Evolutionary conservation across 2,888 invertebrate species (phyloP).

Genomic region (Embidobia sp.): DNA sequence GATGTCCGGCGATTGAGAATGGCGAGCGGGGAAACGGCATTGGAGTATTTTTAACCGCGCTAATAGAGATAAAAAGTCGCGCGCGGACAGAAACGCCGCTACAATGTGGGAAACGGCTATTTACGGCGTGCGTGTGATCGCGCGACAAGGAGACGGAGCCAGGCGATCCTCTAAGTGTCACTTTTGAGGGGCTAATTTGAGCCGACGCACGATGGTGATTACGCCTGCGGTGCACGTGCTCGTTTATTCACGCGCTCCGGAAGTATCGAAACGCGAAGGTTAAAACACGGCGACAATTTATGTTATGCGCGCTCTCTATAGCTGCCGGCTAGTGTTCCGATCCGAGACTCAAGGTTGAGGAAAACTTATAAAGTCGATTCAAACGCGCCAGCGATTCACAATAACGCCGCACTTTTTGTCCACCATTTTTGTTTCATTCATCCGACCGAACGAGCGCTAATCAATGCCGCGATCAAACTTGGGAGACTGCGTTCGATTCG

Average conservation of each 20-base stretch:
- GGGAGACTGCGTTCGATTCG: no score
- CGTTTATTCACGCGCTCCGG: constrained; percentile 59
- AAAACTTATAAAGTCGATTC: constrained; percentile 30
- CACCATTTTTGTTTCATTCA: no score
- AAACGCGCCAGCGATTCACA: constrained; percentile 20
- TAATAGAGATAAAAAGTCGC: constrained; percentile 57
- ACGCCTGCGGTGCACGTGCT: constrained; percentile 51
- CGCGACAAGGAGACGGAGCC: constrained; percentile 33
- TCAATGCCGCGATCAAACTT: no score
- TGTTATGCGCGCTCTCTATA: constrained; percentile 46
- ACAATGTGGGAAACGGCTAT: constrained; percentile 50
- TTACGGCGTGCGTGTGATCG: constrained; percentile 52
- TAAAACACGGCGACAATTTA: constrained; percentile 53
- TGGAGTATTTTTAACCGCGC: constrained; percentile 57
- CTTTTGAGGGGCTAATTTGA: constrained; percentile 56
- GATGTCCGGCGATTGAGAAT: constrained; percentile 45
- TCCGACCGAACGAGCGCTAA: no score
- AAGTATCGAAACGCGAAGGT: constrained; percentile 64
- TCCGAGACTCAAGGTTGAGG: constrained; percentile 46
- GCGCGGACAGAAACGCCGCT: constrained; percentile 50
- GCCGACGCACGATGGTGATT: constrained; percentile 48
- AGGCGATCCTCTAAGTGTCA: constrained; percentile 44
- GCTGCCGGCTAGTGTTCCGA: constrained; percentile 24
- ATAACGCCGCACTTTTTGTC: no score
- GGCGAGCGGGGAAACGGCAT: constrained; percentile 54